Percentiles rank a stretch among this genome's conserved stretches.
Conservation (phyloP, 2,113 vertebrate genomes). For the Fregetta grallaria region DNA sequence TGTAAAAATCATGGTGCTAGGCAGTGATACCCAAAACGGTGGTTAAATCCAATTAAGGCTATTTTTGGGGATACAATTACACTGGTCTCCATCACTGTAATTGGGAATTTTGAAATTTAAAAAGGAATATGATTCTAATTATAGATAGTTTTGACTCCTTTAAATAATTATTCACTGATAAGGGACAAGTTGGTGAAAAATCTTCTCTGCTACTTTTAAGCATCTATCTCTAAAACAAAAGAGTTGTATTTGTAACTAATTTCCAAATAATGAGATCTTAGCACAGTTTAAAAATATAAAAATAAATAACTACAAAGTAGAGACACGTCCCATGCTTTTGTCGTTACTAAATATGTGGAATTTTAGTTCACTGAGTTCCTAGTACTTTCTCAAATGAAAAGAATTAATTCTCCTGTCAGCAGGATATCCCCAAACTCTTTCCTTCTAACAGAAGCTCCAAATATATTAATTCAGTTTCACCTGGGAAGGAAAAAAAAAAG, state of each 20-base stretch:
- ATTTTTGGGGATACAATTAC: not conserved
- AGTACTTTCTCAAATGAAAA: not conserved
- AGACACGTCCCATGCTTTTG: not conserved
- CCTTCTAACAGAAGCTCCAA: not conserved
- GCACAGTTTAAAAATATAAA: not conserved
- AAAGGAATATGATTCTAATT: not conserved
- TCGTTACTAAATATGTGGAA: not conserved
- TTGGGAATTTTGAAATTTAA: not conserved
- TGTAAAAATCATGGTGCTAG: not conserved
- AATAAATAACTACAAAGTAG: not conserved
- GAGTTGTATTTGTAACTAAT: not conserved
- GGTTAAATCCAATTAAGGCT: not conserved
- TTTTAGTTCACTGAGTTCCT: not conserved
- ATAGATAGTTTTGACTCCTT: not conserved
- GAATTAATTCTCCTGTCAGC: constrained; percentile 2
- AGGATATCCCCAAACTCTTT: not conserved
- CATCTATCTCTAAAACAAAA: not conserved
- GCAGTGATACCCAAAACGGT: not conserved
- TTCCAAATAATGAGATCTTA: not conserved
- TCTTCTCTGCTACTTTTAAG: not conserved
- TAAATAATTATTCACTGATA: not conserved
- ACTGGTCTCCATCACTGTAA: not conserved
- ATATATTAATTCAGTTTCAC: constrained; percentile 3
- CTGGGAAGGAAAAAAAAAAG: not conserved
- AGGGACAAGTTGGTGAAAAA: not conserved